phyloP scores from a whole-genome alignment of 2,888 invertebrate species.

The Aethes cnicana region DNA sequence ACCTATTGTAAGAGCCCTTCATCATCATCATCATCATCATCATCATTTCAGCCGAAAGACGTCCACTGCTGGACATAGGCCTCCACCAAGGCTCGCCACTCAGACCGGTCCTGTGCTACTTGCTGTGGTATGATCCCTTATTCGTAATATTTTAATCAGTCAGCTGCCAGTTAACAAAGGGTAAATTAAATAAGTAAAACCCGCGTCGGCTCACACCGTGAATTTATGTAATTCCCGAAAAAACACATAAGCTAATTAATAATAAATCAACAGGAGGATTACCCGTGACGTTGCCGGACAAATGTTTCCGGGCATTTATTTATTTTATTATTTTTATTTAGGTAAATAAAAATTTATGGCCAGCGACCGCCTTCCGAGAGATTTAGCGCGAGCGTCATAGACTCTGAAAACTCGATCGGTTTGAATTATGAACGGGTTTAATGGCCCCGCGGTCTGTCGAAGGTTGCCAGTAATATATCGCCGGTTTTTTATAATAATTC shows the following conservation, averaged over 20 bases:
- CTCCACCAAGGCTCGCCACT: no score
- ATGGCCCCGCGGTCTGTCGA: constrained; percentile 64
- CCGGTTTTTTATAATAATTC: constrained; percentile 34
- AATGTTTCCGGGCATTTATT: constrained; percentile 78
- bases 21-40: no score
- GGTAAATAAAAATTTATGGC: constrained; percentile 78
- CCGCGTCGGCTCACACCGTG: constrained; percentile 21
- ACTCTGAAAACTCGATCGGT: constrained; percentile 70
- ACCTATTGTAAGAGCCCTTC: no score
- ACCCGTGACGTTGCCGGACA: constrained; percentile 73
- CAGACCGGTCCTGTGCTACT: no score
- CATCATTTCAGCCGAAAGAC: no score
- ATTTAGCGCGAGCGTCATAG: constrained; percentile 79
- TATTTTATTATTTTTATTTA: constrained; percentile 80
- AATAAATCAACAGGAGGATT: constrained; percentile 78
- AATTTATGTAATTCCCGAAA: constrained; percentile 41
- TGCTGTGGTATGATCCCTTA: no score
- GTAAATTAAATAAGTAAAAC: constrained; percentile 23
- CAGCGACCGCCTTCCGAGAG: constrained; percentile 77
- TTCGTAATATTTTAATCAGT: no score
- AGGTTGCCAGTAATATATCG: constrained; percentile 63
- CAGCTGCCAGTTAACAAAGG: no score
- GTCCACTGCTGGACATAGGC: no score
- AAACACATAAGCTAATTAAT: constrained; percentile 73
- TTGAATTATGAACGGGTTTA: constrained; percentile 75